A percentile compares a stretch with the other conserved stretches of the same genome.
Conservation (phyloP, 2,888 invertebrate genomes). For the Ernsta delagoae region DNA sequence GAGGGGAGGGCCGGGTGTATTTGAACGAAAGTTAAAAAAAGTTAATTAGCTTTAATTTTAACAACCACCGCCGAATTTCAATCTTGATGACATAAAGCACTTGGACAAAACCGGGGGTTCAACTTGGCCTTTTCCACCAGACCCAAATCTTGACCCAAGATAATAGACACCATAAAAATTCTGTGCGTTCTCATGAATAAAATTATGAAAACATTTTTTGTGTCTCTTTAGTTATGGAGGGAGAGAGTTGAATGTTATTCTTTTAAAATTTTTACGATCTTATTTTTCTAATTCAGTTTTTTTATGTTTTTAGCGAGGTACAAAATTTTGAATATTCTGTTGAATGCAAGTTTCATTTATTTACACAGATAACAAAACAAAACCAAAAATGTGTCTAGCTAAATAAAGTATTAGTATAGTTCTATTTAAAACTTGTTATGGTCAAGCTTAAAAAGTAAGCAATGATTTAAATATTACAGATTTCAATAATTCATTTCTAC, state of each 20-base stretch:
- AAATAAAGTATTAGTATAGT: too few relatives aligned
- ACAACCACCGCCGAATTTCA: slow-evolving; percentile 56
- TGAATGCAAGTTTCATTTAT: too few relatives aligned
- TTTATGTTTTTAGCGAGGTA: not conserved
- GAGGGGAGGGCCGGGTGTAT: slow-evolving; percentile 58
- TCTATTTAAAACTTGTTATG: too few relatives aligned
- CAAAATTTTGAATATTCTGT: too few relatives aligned
- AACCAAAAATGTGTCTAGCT: too few relatives aligned
- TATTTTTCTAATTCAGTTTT: not conserved
- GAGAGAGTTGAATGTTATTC: not conserved
- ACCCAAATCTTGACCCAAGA: slow-evolving; percentile 4
- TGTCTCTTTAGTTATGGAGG: not conserved
- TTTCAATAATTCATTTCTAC: too few relatives aligned
- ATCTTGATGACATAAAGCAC: slow-evolving; percentile 54
- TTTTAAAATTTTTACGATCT: too few relatives aligned
- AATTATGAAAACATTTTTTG: slow-evolving; percentile 25
- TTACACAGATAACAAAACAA: too few relatives aligned
- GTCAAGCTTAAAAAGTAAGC: too few relatives aligned
- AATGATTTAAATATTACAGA: too few relatives aligned
- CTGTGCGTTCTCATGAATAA: slow-evolving; percentile 31
- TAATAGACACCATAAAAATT: slow-evolving; percentile 22
- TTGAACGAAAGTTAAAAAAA: slow-evolving; percentile 51
- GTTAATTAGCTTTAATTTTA: slow-evolving; percentile 80
- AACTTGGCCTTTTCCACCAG: slow-evolving; percentile 11
- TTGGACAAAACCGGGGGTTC: slow-evolving; percentile 35